Evolutionary conservation across 2,797 vertebrate genomes (phyloP), one percentile per base, ranked within the genome.

Genomic region (Chloroceryle inda): DNA sequence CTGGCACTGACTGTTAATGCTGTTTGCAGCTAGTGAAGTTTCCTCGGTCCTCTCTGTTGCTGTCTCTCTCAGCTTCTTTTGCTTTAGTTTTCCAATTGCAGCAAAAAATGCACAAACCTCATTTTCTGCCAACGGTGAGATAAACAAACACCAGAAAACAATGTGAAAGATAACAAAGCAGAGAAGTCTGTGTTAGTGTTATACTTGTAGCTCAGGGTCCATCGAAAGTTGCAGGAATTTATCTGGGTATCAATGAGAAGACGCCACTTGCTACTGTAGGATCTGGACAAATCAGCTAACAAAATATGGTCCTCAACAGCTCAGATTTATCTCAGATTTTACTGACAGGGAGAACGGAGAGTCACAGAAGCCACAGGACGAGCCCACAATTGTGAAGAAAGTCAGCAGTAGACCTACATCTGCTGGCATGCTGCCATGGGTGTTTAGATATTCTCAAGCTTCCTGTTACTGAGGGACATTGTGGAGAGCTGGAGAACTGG

Each of bases 1-100:
- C 95, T 95, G 94, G 96, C 96, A 87, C 83, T 33, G 91, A 33
- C 17, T 92, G 77, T 35, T 94, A 61, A 55, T 2, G 21, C 55
- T 86, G 81, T 88, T 88, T 96, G 91, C 91, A 96, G 94, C 93
- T 92, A 97, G 64, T 37, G 72, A 94, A 72, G 82, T 94, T 95
- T 95, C 88, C 89, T 90, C 74, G 79, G 76, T 37, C 64, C 88
- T 95, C 91, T 88, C 94, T 86, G 74, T 85, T 88, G 94, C 74
- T 1, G 3, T 88, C 82, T 92, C 71, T 95, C 82, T 62, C 44
- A 78, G 69, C 31, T 76, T 63, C 74, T 88, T 95, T 88, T 91
- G 77, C 91, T 89, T 94, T 97, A 85, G 68, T 93, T 93, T 88
- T 91, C 50, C 71, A 80, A 31, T 22, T 79, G 67, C 56, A 81